Percentiles rank a stretch among this genome's conserved stretches.
Conservation (phyloP, 2,797 vertebrate genomes). For the Propithecus perrieri region DNA sequence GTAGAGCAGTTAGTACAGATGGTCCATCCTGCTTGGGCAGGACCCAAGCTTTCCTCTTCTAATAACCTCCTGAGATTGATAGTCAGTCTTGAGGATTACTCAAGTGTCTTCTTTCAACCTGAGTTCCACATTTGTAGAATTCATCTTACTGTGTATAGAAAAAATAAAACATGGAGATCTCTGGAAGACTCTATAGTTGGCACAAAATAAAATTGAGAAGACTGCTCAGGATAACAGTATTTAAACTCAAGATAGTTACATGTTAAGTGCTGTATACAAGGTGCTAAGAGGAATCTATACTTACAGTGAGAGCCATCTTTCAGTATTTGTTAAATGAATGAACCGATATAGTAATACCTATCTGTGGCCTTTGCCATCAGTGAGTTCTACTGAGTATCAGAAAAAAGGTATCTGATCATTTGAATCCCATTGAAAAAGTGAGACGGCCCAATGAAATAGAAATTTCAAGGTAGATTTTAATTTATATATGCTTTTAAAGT, state of each 20-base stretch:
- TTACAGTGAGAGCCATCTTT: background rate
- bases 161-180: slow-evolving; percentile 26
- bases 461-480: slow-evolving; percentile 30
- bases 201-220: slow-evolving; percentile 42
- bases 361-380: background rate
- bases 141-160: background rate
- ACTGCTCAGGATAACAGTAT: background rate
- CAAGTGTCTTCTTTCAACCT: background rate
- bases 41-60: background rate
- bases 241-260: background rate
- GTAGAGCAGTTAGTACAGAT: background rate
- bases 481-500: slow-evolving; percentile 41
- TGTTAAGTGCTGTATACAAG: background rate
- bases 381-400: background rate
- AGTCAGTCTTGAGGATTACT: slow-evolving; percentile 7
- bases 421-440: background rate
- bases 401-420: background rate
- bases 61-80: background rate
- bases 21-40: background rate
- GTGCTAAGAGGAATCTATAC: background rate
- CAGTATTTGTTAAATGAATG: background rate
- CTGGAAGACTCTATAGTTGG: background rate
- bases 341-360: background rate
- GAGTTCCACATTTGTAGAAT: background rate
- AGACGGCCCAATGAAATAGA: background rate